phyloP scores from a whole-genome alignment of 1,140 invertebrate species.

The Doryteuthis pealeii region DNA sequence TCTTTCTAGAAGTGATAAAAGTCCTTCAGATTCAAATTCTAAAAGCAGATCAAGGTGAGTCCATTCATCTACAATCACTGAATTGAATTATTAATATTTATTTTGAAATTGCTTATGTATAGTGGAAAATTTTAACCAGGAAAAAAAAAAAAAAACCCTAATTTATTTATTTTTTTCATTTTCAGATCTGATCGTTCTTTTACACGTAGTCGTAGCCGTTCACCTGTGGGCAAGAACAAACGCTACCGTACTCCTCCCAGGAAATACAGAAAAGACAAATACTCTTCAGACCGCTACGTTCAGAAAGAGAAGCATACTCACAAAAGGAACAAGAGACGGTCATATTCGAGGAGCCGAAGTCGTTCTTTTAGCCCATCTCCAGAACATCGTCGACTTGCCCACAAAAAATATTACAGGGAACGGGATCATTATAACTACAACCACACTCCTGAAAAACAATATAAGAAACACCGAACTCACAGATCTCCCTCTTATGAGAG shows the following conservation, averaged over 20 bases:
- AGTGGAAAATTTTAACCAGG: too few species aligned
- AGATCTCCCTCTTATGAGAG: constrained; percentile 35
- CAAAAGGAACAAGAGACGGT: constrained; percentile 25
- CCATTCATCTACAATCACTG: too few species aligned
- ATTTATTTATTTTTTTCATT: too few species aligned
- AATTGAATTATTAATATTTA: too few species aligned
- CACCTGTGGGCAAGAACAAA: constrained; percentile 33
- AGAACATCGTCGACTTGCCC: constrained; percentile 35
- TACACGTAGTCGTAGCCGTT: constrained; percentile 34
- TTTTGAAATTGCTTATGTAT: too few species aligned
- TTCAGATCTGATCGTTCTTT: constrained; percentile 16
- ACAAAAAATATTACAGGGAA: constrained; percentile 40
- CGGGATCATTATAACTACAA: constrained; percentile 35
- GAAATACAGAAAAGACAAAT: constrained; percentile 38
- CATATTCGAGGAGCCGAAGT: constrained; percentile 33
- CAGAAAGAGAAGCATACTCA: constrained; percentile 34
- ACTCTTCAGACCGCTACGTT: constrained; percentile 26
- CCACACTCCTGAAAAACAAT: constrained; percentile 38
- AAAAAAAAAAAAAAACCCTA: too few species aligned
- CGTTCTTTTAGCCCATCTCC: constrained; percentile 33
- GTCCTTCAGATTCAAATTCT: background rate
- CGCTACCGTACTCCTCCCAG: constrained; percentile 21
- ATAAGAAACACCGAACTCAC: constrained; percentile 45
- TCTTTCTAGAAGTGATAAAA: constrained; percentile 8
- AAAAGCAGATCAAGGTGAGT: constrained; percentile 10